A percentile compares a stretch with the other conserved stretches of the same genome.
Conservation (phyloP, 2,113 vertebrate genomes). For the Nesoenas mayeri region DNA sequence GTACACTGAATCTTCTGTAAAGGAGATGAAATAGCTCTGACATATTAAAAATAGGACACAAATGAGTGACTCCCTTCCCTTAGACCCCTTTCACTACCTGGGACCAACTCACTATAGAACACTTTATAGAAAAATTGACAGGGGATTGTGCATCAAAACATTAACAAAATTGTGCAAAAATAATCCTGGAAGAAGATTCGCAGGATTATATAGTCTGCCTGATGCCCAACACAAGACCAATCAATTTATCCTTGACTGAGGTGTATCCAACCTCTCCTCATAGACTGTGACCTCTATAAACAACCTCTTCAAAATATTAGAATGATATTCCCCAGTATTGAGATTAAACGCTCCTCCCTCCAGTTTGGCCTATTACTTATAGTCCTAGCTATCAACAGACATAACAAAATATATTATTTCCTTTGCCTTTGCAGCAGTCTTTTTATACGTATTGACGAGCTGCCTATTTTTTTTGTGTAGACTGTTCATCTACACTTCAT, state of each 20-base stretch:
- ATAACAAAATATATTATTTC: not conserved
- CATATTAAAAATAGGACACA: not conserved
- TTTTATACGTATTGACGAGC: not conserved
- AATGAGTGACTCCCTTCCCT: not conserved
- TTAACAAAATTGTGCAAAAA: not conserved
- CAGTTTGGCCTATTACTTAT: not conserved
- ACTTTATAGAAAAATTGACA: not conserved
- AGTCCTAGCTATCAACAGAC: not conserved
- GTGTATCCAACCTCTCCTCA: not conserved
- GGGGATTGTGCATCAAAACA: not conserved
- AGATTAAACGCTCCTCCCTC: not conserved
- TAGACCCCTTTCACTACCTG: not conserved
- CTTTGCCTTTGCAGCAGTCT: not conserved
- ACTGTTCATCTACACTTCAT: not conserved
- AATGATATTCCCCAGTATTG: not conserved
- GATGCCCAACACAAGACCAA: not conserved
- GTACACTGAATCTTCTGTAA: not conserved
- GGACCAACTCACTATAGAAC: not conserved
- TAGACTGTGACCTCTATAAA: not conserved
- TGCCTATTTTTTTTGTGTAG: not conserved
- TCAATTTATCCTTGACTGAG: not conserved
- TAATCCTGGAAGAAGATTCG: not conserved
- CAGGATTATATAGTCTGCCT: not conserved
- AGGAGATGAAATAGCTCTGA: not conserved
- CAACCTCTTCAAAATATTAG: not conserved